Evolutionary conservation across 2,797 vertebrate genomes (phyloP).

Genomic region (Falco concolor): DNA sequence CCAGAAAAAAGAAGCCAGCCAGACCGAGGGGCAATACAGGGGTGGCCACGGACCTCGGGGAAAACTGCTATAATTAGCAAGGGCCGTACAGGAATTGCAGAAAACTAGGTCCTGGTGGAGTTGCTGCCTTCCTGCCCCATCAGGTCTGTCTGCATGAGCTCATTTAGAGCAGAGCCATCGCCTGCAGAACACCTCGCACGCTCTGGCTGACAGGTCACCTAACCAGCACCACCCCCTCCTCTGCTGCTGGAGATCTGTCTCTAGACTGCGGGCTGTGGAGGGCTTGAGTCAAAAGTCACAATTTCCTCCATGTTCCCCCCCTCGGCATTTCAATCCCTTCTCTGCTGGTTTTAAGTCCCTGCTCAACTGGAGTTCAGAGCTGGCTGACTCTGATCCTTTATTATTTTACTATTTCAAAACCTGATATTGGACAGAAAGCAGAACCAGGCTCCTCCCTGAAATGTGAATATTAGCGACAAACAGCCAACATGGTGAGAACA

Average conservation of each 20-base stretch:
- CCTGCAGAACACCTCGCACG: background rate
- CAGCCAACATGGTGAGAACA: background rate
- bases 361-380: background rate
- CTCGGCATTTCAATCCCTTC: background rate
- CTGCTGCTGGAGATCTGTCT: background rate
- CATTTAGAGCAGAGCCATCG: accelerated
- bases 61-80: background rate
- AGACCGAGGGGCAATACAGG: background rate
- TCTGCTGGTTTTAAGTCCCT: background rate
- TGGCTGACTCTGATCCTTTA: background rate
- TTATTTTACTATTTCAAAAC: background rate
- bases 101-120: background rate
- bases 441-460: background rate
- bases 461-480: background rate
- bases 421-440: background rate
- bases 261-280: background rate
- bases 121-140: background rate
- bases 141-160: accelerated
- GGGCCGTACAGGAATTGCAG: background rate
- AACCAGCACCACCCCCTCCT: background rate
- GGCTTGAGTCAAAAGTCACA: background rate
- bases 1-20: background rate
- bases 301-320: background rate
- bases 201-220: background rate
- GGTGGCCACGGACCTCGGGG: background rate